Conservation (phyloP, 2,888 invertebrate genomes). For the Priocnemis perturbator region DNA sequence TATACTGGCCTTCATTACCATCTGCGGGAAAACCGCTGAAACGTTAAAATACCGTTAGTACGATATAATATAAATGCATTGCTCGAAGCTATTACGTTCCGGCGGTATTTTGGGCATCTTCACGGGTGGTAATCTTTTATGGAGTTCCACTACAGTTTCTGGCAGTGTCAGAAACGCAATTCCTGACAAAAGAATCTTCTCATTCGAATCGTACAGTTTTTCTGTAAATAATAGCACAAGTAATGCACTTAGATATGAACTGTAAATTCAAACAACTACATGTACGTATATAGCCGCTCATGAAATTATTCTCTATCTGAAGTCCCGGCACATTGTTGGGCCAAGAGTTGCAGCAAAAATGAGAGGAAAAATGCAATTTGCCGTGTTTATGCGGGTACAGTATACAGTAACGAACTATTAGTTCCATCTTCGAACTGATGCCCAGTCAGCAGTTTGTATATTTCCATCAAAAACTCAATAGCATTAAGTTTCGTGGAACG, state of each 20-base stretch:
- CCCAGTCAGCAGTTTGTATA: slow-evolving; percentile 65
- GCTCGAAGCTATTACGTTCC: slow-evolving; percentile 63
- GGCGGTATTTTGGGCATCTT: slow-evolving; percentile 46
- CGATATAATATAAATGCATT: too few species aligned
- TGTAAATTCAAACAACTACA: too few species aligned
- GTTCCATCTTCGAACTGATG: slow-evolving; percentile 65
- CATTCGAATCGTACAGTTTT: slow-evolving; percentile 64
- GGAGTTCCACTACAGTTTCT: slow-evolving; percentile 61
- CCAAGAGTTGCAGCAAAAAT: slow-evolving; percentile 1
- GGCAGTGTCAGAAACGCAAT: slow-evolving; percentile 69
- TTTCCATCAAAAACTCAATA: slow-evolving; percentile 64
- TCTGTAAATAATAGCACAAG: slow-evolving; percentile 52
- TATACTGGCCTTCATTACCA: too few species aligned
- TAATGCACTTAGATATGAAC: background rate
- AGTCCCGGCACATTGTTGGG: too few species aligned
- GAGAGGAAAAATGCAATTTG: background rate
- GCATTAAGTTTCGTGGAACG: slow-evolving; percentile 53
- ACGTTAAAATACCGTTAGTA: too few species aligned
- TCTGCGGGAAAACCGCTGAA: too few species aligned
- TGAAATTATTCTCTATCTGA: too few species aligned
- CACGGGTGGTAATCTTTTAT: slow-evolving; percentile 61
- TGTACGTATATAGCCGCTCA: too few species aligned
- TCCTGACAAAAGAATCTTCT: slow-evolving; percentile 68
- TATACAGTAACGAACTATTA: slow-evolving; percentile 57
- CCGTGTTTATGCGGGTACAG: background rate